Evolutionary conservation across 2,888 invertebrate species (phyloP).

Genomic region (Augiades crinisus): DNA sequence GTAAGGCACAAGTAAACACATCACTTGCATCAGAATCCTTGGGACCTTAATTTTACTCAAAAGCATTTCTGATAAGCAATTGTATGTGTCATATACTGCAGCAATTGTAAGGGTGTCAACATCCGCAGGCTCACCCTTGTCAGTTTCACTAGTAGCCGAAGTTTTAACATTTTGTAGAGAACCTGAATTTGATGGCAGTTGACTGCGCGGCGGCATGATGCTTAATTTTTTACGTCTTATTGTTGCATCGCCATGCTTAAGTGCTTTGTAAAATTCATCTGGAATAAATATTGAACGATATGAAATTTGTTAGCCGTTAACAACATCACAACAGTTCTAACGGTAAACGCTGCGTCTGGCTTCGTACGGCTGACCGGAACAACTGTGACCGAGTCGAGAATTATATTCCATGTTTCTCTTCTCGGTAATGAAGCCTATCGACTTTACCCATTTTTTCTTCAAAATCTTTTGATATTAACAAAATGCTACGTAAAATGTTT

Average conservation of each 20-base stretch:
- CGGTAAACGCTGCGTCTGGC: no score
- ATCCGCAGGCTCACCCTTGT: conserved; percentile 5
- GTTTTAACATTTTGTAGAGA: conserved; percentile 10
- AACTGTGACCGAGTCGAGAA: no score
- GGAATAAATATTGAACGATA: conserved; percentile 28
- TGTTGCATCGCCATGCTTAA: conserved; percentile 30
- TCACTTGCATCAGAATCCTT: conserved; percentile 43
- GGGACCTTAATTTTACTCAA: conserved; percentile 37
- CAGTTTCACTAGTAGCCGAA: conserved; percentile 5
- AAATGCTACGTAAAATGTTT: no score
- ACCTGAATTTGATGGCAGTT: not conserved
- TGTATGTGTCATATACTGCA: conserved; percentile 40
- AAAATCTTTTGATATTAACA: no score
- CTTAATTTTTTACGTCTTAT: conserved; percentile 34
- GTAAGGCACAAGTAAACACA: conserved; percentile 41
- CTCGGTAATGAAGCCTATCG: no score
- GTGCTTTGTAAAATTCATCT: conserved; percentile 36
- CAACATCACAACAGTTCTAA: no score
- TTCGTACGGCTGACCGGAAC: no score
- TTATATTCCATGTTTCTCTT: no score
- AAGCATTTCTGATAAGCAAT: conserved; percentile 44
- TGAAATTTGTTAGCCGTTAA: no score
- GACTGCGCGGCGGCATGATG: conserved; percentile 22
- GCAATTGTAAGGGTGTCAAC: conserved; percentile 36
- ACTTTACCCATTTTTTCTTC: no score